Percentiles rank a stretch among this genome's conserved stretches.
Evolutionary conservation across 2,888 invertebrate species (phyloP).

Genomic region (Stenichneumon culpator): DNA sequence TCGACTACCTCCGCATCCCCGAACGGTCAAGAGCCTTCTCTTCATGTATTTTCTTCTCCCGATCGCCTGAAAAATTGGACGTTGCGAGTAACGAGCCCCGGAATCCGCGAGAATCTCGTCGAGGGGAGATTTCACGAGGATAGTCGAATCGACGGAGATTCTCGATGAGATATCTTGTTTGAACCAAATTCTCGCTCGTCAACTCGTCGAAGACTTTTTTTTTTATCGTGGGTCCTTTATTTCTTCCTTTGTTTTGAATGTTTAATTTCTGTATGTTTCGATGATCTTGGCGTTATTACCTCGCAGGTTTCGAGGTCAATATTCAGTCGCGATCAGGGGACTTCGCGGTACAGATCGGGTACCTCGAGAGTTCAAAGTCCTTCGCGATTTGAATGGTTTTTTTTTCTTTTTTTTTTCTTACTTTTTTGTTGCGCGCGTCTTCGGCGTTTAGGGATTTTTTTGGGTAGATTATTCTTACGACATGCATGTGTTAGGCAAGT

Average conservation of each 20-base stretch:
- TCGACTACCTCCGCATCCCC: constrained; percentile 55
- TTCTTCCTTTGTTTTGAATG: constrained; percentile 10
- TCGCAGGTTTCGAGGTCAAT: constrained; percentile 55
- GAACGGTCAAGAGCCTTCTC: not conserved
- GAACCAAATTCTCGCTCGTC: not conserved
- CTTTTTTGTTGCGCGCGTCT: constrained; percentile 26
- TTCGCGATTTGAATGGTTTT: constrained; percentile 23
- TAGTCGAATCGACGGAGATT: not conserved
- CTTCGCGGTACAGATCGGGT: not conserved
- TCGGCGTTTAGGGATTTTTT: constrained; percentile 42
- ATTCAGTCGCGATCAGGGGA: not conserved
- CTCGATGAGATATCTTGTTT: not conserved
- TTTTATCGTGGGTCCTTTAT: constrained; percentile 3
- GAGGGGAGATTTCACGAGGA: not conserved
- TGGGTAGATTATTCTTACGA: constrained; percentile 24
- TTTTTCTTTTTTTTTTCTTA: not conserved
- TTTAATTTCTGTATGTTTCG: constrained; percentile 4
- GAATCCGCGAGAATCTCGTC: not conserved
- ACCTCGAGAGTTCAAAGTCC: constrained; percentile 1
- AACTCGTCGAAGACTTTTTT: not conserved
- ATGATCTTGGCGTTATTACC: constrained; percentile 24
- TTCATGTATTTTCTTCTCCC: not conserved
- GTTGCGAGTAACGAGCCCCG: not conserved
- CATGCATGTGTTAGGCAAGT: not conserved
- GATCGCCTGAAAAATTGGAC: not conserved